Conservation (phyloP, 2,113 vertebrate species). For the Agapornis roseicollis region DNA sequence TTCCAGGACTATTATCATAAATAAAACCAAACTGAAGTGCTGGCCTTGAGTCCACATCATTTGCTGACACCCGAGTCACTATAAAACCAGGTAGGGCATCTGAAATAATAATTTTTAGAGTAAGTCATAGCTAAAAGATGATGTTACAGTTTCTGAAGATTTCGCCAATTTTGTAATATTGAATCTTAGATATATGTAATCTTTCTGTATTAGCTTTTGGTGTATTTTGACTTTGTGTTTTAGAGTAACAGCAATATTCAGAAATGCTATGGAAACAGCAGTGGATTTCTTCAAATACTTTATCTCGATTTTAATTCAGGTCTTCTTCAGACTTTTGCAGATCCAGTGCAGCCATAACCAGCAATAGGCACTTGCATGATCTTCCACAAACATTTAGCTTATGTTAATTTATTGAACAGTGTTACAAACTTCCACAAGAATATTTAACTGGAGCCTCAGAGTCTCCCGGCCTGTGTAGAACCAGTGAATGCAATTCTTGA, state of each 20-base stretch:
- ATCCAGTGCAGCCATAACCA: not conserved
- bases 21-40: conserved; percentile 83
- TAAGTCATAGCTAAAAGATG: not conserved
- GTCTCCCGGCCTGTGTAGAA: not conserved
- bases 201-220: not conserved
- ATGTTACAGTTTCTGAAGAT: not conserved
- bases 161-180: not conserved
- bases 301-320: not conserved
- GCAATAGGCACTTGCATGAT: not conserved
- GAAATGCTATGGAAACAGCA: not conserved
- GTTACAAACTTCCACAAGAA: not conserved
- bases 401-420: not conserved
- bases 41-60: conserved; percentile 84
- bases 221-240: not conserved
- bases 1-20: conserved; percentile 64
- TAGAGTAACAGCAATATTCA: not conserved
- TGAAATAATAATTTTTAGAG: conserved; percentile 62
- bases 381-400: not conserved
- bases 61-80: conserved; percentile 81
- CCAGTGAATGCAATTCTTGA: not conserved
- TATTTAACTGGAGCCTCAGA: not conserved
- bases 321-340: not conserved
- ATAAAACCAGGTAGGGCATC: conserved; percentile 82
- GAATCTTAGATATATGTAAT: not conserved
- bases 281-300: not conserved